Evolutionary conservation across 2,888 invertebrate genomes (phyloP), one percentile per base, ranked within the genome.

Genomic region (Odontocolon sp.): DNA sequence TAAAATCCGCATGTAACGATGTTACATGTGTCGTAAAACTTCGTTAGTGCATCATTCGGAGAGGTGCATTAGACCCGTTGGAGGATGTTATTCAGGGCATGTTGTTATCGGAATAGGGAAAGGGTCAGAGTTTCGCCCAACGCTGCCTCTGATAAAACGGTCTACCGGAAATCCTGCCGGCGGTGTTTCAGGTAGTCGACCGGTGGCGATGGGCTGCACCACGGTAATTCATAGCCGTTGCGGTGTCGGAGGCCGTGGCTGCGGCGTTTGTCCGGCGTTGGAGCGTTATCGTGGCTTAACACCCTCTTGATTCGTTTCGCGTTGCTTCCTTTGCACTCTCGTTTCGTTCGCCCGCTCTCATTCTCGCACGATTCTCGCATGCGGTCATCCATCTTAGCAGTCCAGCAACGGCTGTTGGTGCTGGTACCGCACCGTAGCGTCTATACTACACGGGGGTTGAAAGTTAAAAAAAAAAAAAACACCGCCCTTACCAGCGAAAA

Each of bases 141-240:
- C 71, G 77, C 82, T 68, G 67, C 63, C 56, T 79, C 78, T 83
- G 84, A 80, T 80, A 79, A 84, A 85, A 81, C 84, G 83, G 80
- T 74, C 78, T 66, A 78, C 59, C 85, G 83, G 84, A 83, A 73
- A 77, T 84, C 84, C 83, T 84, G 80, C 69, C 64, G 31, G 68
- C 56, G 68, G 61, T 38, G 52, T 64, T 56, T 67, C 74, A 69
- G 70, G 68, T 68, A 28, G 63, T 18, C 40, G 71, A 72, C 33
- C 76, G 57, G 67, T 31, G 61, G 54, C 56, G 63, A n/a, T n/a
- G n/a, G n/a, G 52, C 40, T 26, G 28, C 38, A 45, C 45, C 64
- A 52, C 71, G 74, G 73, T 86, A 86, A 86, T 86, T 86, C 86
- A 84, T 84, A 80, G 83, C 69, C 70, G 21, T 14, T 57, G 59